Percentiles rank a stretch among this genome's conserved stretches.
Conservation (phyloP, 2,888 invertebrate genomes). For the Agonopterix heracliana region DNA sequence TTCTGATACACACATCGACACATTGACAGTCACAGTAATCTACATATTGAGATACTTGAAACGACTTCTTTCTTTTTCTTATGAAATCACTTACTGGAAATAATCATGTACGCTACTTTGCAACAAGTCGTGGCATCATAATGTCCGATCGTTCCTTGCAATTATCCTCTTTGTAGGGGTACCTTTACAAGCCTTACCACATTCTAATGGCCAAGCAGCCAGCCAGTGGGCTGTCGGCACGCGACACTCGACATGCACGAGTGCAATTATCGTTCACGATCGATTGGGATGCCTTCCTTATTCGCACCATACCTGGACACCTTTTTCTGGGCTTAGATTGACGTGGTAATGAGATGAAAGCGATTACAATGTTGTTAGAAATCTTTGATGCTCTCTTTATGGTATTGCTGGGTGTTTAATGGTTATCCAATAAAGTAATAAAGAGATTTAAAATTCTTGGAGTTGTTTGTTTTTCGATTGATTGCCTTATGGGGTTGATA, state of each 20-base stretch:
- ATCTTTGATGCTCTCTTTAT: constrained; percentile 3
- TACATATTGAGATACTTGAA: too few species aligned
- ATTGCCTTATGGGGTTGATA: background rate
- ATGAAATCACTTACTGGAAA: too few species aligned
- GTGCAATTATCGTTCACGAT: constrained; percentile 3
- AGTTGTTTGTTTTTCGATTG: constrained; percentile 3
- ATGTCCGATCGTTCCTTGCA: too few species aligned
- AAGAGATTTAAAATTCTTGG: background rate
- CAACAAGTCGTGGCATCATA: too few species aligned
- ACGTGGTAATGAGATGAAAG: constrained; percentile 11
- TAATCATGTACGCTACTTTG: too few species aligned
- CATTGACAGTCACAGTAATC: too few species aligned
- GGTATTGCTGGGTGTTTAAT: constrained; percentile 5
- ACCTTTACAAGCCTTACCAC: background rate
- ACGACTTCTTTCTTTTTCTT: too few species aligned
- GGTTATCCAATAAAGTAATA: constrained; percentile 10
- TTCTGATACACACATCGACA: too few species aligned
- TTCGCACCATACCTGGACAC: constrained; percentile 3
- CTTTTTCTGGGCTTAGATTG: constrained; percentile 4
- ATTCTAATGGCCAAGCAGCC: background rate
- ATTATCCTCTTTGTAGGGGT: too few species aligned
- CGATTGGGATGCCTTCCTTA: constrained; percentile 9
- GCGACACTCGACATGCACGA: background rate
- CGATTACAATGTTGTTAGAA: constrained; percentile 9
- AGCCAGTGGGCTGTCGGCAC: background rate